phyloP scores from a whole-genome alignment of 2,797 vertebrate species.

The Babyrousa celebensis region DNA sequence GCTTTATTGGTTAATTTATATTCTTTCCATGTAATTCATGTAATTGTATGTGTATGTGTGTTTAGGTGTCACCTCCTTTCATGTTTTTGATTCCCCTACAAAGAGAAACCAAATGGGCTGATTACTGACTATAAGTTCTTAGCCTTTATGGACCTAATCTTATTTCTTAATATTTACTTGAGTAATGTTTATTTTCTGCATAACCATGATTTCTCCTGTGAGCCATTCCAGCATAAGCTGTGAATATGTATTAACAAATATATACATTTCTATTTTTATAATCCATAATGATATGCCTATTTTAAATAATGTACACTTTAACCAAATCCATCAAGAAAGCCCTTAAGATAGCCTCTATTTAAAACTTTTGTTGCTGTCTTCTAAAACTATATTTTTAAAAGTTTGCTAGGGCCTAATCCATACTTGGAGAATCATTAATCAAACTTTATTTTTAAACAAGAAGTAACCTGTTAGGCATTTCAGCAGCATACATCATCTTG shows the following conservation, averaged over 20 bases:
- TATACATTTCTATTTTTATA: slow-evolving; percentile 85
- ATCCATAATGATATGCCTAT: slow-evolving; percentile 76
- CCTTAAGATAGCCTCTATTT: slow-evolving; percentile 65
- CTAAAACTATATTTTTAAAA: slow-evolving; percentile 67
- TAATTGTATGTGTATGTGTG: slow-evolving; percentile 66
- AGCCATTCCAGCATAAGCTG: slow-evolving; percentile 86
- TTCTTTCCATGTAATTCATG: slow-evolving; percentile 76
- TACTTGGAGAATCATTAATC: slow-evolving; percentile 61
- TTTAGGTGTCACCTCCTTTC: slow-evolving; percentile 66
- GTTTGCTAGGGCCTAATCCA: slow-evolving; percentile 71
- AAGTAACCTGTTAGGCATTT: slow-evolving; percentile 78
- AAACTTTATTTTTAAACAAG: slow-evolving; percentile 75
- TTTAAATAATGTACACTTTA: slow-evolving; percentile 65
- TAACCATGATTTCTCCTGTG: slow-evolving; percentile 73
- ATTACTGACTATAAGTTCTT: slow-evolving; percentile 74
- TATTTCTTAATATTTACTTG: slow-evolving; percentile 71
- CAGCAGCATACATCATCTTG: slow-evolving; percentile 52
- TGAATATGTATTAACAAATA: slow-evolving; percentile 84
- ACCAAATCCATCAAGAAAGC: slow-evolving; percentile 68
- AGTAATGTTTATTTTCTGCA: slow-evolving; percentile 75
- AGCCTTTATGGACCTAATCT: slow-evolving; percentile 72
- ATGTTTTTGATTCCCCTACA: slow-evolving; percentile 71
- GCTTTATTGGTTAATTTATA: slow-evolving; percentile 85
- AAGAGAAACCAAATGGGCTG: slow-evolving; percentile 80
- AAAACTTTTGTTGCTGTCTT: slow-evolving; percentile 71